Base-by-base conservation (phyloP, 2,888 invertebrate genomes). In the Drosophila mayaguana region DNA sequence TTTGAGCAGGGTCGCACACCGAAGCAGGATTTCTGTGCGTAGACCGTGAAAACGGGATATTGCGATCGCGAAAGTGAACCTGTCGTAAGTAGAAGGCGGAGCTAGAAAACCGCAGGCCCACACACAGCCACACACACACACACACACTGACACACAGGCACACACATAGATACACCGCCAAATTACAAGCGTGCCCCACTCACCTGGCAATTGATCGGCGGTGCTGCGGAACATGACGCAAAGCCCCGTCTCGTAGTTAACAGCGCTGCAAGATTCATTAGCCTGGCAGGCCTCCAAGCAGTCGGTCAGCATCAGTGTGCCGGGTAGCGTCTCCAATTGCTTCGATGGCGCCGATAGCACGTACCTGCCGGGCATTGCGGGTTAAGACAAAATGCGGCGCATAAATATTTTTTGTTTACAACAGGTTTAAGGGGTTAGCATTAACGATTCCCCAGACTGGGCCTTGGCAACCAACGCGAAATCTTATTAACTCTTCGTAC, bases 1-100 rank as follows among this genome's bases (percentile, higher is more conserved):
- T 97, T 94, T 91, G 97, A 97, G 94, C 98, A 98, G 75, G 97
- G 97, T 91, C 96, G 96, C 91, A 97, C 96, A 68, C 97, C 97
- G 90, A 98, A 94, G 93, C 98, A 98, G 90, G 96, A 97, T 94
- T 98, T 98, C 94, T 98, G 98, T 83, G 98, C 98, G 95, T 98
- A 98, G 93, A 98, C 97, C 80, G 98, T 98, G 94, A 98, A 98
- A 87, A 98, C 98, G 63, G 98, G 98, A 94, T 97, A 98, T 93
- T 98, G 98, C 40, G 98, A 98, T 92, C 97, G 96, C 79, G 97
- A 97, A 92, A 98, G 94, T 70, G 98, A 97, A 93, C 97, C 98
- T 97, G 96, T 71, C 77, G 38, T 25, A 53, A 62, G 55, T 22
- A 57, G 59, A n/a, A 45, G 66, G 42, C 43, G 61, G 63, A 46